Evolutionary conservation across 2,797 vertebrate species (phyloP), one percentile per base, ranked within the genome.

Genomic region (Argentina silus): DNA sequence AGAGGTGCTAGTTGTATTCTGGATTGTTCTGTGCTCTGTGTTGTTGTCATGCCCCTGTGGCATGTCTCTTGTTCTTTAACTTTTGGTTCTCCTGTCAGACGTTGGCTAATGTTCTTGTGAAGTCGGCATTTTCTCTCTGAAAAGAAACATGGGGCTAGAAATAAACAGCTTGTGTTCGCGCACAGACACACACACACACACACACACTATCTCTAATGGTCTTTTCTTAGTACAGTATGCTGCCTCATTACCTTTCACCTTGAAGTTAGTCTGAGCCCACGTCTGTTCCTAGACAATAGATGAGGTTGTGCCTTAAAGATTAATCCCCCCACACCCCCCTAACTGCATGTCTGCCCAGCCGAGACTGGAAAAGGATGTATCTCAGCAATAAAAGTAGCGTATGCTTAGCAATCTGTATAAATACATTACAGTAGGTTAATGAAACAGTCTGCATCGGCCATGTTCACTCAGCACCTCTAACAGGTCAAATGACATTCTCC

Each of bases 361-460:
- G 47, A 47, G 73, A 70, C 77, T 43, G 73, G 11, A 53, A 74
- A 77, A 84, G 73, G 60, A 83, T 70, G 78, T 77, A 78, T 84
- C 74, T 82, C 79, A 87, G 89, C 88, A 88, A 86, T 88, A 90
- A 90, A 73, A 78, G 73, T 84, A 86, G 81, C 81, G 74, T 86
- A 85, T 85, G 79, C 73, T 73, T 81, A 85, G 83, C 88, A 82
- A 83, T 88, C 80, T 81, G 72, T 83, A 78, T 72, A 79, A 87
- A 87, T 47, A 11, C 78, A 72, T 83, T 56, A 75, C 23, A 45
- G 73, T 62, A 44, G 51, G 43, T 78, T 78, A 85, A 69, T 69
- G 14, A 62, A 19, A 64, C 65, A 47, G 76, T 67, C 48, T 81
- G 80, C 66, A 67, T 17, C 1, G 14, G 62, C 61, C 17, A 4